A percentile compares a stretch with the other conserved stretches of the same genome.
Conservation (phyloP, 2,797 vertebrate genomes). For the Brachymystax lenok region DNA sequence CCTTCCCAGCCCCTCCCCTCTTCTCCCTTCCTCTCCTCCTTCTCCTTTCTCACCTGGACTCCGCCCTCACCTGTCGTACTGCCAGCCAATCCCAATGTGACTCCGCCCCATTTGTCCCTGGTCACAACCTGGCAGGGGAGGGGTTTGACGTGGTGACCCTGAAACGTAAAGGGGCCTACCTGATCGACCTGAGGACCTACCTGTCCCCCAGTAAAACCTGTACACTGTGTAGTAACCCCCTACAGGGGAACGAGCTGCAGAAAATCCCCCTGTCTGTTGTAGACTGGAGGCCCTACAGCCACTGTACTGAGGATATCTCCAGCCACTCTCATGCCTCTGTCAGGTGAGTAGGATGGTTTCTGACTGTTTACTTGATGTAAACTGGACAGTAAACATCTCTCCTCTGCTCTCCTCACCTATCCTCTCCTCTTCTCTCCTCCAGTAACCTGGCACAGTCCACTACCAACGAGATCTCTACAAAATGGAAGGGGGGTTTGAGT, state of each 20-base stretch:
- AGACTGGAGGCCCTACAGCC: slow-evolving; percentile 56
- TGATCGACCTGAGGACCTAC: slow-evolving; percentile 31
- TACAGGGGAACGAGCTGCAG: slow-evolving; percentile 32
- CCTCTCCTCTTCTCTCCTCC: background rate
- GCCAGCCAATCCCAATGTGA: slow-evolving; percentile 47
- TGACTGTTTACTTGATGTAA: background rate
- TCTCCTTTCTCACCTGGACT: background rate
- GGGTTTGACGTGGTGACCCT: slow-evolving; percentile 72
- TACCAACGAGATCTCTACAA: slow-evolving; percentile 15
- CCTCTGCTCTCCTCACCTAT: background rate
- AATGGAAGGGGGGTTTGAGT: slow-evolving; percentile 29
- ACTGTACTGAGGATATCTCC: slow-evolving; percentile 12
- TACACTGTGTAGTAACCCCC: background rate
- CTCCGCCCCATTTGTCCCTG: slow-evolving; percentile 52
- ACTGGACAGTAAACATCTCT: background rate
- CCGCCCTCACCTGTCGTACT: background rate
- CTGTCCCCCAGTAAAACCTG: slow-evolving; percentile 20
- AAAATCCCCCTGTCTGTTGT: slow-evolving; percentile 59
- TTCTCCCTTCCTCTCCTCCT: background rate
- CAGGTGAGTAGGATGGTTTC: slow-evolving; percentile 3
- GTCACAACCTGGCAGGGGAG: slow-evolving; percentile 64
- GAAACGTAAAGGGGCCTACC: slow-evolving; percentile 38
- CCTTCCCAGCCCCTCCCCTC: background rate
- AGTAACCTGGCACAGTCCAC: slow-evolving; percentile 7
- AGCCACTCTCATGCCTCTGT: slow-evolving; percentile 8